Percentiles rank a stretch among this genome's conserved stretches.
phyloP scores from a whole-genome alignment of 2,113 vertebrate genomes.

The Pseudopipra pipra region DNA sequence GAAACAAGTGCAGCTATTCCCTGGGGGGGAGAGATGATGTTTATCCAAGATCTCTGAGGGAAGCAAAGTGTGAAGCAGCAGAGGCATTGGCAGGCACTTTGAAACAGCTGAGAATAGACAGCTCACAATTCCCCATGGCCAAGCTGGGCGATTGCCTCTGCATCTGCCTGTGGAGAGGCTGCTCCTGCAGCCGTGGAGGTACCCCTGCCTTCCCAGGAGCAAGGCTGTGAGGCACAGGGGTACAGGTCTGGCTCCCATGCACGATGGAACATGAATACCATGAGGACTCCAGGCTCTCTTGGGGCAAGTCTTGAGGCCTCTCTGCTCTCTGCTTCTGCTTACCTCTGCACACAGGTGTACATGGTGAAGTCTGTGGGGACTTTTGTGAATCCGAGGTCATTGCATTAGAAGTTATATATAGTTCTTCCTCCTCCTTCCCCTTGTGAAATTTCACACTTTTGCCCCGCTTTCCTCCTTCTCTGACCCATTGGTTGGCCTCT shows the following conservation, averaged over 20 bases:
- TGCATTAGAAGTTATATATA: background rate
- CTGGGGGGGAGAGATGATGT: background rate
- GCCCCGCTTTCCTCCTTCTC: background rate
- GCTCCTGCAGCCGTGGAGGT: background rate
- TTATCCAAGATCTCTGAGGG: background rate
- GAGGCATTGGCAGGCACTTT: background rate
- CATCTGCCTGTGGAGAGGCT: background rate
- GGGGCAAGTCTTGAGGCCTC: background rate
- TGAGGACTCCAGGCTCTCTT: background rate
- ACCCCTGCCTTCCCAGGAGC: background rate
- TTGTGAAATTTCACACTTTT: background rate
- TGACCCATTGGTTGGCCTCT: background rate
- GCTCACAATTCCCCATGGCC: background rate
- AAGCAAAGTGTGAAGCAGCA: background rate
- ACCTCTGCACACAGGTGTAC: background rate
- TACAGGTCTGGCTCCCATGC: background rate
- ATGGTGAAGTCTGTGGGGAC: background rate
- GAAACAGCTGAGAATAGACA: background rate
- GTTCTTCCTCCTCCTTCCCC: background rate
- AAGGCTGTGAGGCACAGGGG: background rate
- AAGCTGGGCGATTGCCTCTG: background rate
- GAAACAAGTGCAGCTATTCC: background rate
- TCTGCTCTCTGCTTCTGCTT: background rate
- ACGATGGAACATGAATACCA: background rate
- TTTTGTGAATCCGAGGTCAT: background rate